Conservation (phyloP, 2,113 vertebrate species). For the Anhinga anhinga region DNA sequence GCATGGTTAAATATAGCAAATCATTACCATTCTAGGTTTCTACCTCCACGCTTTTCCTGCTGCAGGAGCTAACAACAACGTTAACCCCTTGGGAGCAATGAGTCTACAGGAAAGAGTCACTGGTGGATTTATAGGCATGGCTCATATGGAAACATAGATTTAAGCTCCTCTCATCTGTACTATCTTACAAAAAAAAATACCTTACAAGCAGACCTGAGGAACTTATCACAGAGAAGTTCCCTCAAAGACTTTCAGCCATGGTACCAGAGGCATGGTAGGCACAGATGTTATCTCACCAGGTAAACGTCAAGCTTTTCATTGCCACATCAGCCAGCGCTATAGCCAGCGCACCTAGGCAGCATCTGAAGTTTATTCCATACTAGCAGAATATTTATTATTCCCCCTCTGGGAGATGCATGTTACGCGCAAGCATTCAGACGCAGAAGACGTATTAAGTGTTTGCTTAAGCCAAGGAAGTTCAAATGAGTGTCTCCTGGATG, state of each 20-base stretch:
- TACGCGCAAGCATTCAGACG: not conserved
- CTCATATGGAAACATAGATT: not conserved
- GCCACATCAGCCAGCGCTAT: not conserved
- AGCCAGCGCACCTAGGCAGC: not conserved
- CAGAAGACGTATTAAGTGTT: slow-evolving; percentile 30
- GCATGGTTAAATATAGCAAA: not conserved
- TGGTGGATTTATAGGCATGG: not conserved
- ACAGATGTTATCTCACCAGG: not conserved
- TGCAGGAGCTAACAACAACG: not conserved
- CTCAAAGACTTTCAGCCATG: not conserved
- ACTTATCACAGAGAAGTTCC: not conserved
- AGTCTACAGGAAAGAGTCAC: not conserved
- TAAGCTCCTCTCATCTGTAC: not conserved
- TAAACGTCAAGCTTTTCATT: not conserved
- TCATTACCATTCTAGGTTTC: not conserved
- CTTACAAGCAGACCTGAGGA: not conserved
- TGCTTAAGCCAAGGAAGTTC: not conserved
- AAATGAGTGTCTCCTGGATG: not conserved
- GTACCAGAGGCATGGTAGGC: not conserved
- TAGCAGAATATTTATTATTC: not conserved
- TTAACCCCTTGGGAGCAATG: not conserved
- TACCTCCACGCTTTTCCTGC: not conserved
- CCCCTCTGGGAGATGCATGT: not conserved
- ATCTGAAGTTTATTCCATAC: not conserved
- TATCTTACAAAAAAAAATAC: not conserved